Evolutionary conservation across 2,888 invertebrate species (phyloP).

Genomic region (Phorcus lineatus): DNA sequence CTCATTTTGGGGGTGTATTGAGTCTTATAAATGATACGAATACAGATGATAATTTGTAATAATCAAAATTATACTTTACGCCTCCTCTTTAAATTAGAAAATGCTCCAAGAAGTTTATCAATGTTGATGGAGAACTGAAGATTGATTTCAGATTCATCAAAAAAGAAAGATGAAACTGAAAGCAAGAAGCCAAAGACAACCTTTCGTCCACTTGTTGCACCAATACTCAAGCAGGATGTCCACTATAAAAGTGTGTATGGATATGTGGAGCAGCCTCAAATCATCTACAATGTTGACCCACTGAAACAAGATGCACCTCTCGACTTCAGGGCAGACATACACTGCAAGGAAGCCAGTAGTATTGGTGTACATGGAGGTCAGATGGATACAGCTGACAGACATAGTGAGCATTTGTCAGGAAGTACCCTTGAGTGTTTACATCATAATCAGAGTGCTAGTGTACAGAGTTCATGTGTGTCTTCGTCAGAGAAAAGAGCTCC

Average conservation of each 20-base stretch:
- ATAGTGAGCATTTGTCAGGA: neutral
- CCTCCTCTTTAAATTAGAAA: too few species aligned
- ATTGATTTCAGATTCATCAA: too few species aligned
- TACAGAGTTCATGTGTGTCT: too few species aligned
- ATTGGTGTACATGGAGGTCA: neutral
- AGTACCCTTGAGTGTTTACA: too few species aligned
- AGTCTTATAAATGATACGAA: too few species aligned
- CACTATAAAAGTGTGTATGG: constrained; percentile 42
- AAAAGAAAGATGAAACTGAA: neutral
- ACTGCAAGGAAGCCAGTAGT: too few species aligned
- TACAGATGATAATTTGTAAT: too few species aligned
- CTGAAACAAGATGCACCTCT: constrained; percentile 43
- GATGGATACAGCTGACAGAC: neutral
- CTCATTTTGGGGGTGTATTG: too few species aligned
- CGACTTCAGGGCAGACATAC: constrained; percentile 30
- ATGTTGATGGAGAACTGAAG: too few species aligned
- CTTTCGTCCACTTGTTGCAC: constrained; percentile 42
- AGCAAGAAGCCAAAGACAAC: neutral
- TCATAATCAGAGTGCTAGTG: too few species aligned
- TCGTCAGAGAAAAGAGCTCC: neutral
- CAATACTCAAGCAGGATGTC: constrained; percentile 46
- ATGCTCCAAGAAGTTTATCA: too few species aligned
- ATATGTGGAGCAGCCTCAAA: constrained; percentile 34
- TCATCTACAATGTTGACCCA: constrained; percentile 32
- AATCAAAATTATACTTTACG: too few species aligned